Base-by-base conservation (phyloP, 2,797 vertebrate species). In the Sebastes trivittatus region DNA sequence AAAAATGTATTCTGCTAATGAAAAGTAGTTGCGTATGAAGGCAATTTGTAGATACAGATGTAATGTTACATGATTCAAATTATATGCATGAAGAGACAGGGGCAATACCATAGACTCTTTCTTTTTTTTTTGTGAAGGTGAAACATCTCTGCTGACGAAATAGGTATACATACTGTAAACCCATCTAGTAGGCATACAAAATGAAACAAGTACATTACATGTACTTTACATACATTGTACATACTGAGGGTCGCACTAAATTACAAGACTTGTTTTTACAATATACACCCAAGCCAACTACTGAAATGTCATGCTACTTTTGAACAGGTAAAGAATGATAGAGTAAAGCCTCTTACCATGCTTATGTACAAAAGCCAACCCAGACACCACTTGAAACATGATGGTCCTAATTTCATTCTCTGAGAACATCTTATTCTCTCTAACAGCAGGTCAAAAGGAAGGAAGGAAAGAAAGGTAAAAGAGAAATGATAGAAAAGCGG, bases 381-480 rank as follows among this genome's bases (percentile, higher is more conserved):
- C 93, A 95, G 94, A 94, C 3, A 95, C 86, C 85, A 93, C 91
- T 88, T 95, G 94, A 89, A 97, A 95, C 91, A 95, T 69, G 88
- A 97, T 96, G 93, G 95, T 97, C 94, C 95, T 96, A 91, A 95
- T 94, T 95, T 97, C 91, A 91, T 96, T 96, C 91, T 96, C 95
- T 94, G 92, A 89, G 89, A 96, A 95, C 94, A 94, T 95, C 94
- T 96, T 96, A 90, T 93, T 95, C 87, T 95, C 94, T 94, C 96
- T 95, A 87, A 78, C 86, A 59, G 79, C 77, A 80, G 25, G 58
- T 84, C 75, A 80, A 78, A 88, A 75, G 81, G 49, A 87, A 80
- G 56, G 72, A 74, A 88, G 82, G 62, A 64, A 61, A 66, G 3
- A 77, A 13, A 23, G 23, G 32, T 23, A 49, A 83, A 81, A 80